phyloP scores from a whole-genome alignment of 2,797 vertebrate genomes.

The Lagorchestes hirsutus region DNA sequence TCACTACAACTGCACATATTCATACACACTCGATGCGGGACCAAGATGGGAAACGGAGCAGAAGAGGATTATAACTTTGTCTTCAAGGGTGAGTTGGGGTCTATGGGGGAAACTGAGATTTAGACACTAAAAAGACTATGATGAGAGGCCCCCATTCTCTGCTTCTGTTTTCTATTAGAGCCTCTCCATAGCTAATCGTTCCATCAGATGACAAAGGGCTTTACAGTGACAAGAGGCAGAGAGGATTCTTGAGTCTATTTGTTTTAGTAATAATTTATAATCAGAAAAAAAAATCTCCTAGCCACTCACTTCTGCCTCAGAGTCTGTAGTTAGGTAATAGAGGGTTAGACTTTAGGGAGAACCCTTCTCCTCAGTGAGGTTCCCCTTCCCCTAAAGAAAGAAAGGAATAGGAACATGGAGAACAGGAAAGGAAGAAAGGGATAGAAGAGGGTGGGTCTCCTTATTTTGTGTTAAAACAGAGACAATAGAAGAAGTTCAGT shows the following conservation, averaged over 20 bases:
- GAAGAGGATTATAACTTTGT: conserved; percentile 96
- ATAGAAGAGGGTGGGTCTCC: background rate
- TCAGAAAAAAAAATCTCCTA: background rate
- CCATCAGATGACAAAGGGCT: background rate
- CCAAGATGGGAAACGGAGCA: conserved; percentile 88
- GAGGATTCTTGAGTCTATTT: background rate
- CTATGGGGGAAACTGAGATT: background rate
- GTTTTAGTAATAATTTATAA: background rate
- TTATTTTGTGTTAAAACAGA: background rate
- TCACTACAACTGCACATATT: background rate
- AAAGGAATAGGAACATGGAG: background rate
- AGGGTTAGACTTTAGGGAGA: conserved; percentile 35
- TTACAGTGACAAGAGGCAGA: background rate
- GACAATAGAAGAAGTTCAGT: background rate
- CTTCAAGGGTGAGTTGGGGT: conserved; percentile 93
- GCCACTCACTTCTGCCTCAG: background rate
- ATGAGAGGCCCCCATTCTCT: background rate
- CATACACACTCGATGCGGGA: conserved; percentile 68
- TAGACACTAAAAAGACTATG: background rate
- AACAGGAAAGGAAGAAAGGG: background rate
- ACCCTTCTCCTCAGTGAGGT: conserved; percentile 4
- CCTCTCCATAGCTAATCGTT: background rate
- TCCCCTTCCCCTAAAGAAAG: background rate
- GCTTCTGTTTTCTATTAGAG: background rate
- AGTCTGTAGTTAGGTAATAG: background rate